Evolutionary conservation across 1,140 invertebrate species (phyloP), one percentile per base, ranked within the genome.

Genomic region (Eubasilissa regina): DNA sequence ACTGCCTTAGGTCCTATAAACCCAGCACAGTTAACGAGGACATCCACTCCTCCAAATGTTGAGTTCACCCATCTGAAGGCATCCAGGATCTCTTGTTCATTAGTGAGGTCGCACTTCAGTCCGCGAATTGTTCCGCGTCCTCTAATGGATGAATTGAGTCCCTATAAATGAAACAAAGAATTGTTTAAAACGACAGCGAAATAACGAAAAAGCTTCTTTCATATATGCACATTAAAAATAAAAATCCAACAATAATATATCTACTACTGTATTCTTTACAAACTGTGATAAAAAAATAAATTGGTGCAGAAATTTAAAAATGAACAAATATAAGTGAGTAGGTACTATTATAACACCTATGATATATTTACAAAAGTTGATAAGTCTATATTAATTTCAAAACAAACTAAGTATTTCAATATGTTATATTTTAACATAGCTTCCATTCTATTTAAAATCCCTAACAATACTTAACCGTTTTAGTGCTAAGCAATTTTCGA

Each of bases 1-100:
- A 80, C 56, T 6, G 76, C 51, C 15, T 80, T 79, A 13, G 66
- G 62, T 76, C 81, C 79, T 11, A 83, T 78, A 13, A 84, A 72
- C 21, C 92, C 94, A 3, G 94, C 94, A 84, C 92, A 94, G 84
- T 94, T 95, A 25, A 95, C 86, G 66, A 94, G 87, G 1, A 95
- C 87, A 84, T 94, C 91, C 8, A 94, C 86, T 19, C 91, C 90
- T 21, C 92, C 92, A 25, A 92, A 84, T 8, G 90, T 89, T n/a
- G 86, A 83, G 45, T 90, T 86, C 9, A 91, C 89, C 87, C 89
- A 91, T 74, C 90, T 84, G 83, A 95, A 94, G 78, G 93, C 91
- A 19, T 86, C 84, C 56, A 91, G 83, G 53, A 95, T 91, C 0
- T 94, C 91, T 0, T 90, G 87, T 85, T 92, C 92, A 10, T 91